phyloP scores from a whole-genome alignment of 2,113 vertebrate species.

The Etheostoma spectabile region DNA sequence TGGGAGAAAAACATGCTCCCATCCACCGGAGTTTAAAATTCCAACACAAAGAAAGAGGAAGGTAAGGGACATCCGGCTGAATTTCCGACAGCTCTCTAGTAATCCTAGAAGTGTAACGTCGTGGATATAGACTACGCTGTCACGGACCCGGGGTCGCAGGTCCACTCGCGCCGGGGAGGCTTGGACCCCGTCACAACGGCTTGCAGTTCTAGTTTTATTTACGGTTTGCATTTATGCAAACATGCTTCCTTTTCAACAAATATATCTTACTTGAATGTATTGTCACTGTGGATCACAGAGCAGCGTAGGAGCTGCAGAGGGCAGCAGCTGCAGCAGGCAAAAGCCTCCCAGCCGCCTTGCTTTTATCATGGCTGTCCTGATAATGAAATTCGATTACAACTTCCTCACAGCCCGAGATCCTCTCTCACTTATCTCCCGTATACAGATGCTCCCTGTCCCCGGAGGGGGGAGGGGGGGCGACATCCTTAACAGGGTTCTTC shows the following conservation, averaged over 20 bases:
- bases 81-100: no score
- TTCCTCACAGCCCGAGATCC: constrained; percentile 56
- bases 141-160: no score
- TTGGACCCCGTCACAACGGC: no score
- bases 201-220: constrained; percentile 1
- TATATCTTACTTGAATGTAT: background rate
- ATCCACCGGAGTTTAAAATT: no score
- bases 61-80: no score
- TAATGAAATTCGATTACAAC: constrained; percentile 80
- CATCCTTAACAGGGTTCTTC: constrained; percentile 57
- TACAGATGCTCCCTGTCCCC: constrained; percentile 62
- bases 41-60: no score
- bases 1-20: no score
- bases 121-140: no score
- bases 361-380: constrained; percentile 51
- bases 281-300: constrained; percentile 9
- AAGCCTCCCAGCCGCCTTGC: constrained; percentile 38
- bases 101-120: no score
- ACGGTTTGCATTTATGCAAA: constrained; percentile 2
- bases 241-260: background rate
- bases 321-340: constrained; percentile 10
- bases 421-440: constrained; percentile 75
- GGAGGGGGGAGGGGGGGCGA: background rate
- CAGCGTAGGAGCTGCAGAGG: background rate
- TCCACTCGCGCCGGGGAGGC: no score